Evolutionary conservation across 2,888 invertebrate genomes (phyloP).

Genomic region (Catocala nupta): DNA sequence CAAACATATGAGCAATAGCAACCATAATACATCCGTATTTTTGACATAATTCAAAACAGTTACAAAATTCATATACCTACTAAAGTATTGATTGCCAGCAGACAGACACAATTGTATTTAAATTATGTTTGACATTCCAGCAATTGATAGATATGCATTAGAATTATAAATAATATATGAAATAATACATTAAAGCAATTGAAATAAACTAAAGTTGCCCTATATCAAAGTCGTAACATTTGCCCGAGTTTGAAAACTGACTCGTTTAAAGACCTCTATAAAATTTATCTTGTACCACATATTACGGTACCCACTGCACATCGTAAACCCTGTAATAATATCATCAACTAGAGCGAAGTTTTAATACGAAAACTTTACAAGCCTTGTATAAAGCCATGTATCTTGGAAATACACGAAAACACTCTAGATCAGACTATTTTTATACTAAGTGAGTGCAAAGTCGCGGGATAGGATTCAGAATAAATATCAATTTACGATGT

Average conservation of each 20-base stretch:
- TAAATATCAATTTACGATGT: slow-evolving; percentile 75
- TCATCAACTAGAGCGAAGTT: slow-evolving; percentile 41
- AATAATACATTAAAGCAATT: background rate
- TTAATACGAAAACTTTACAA: slow-evolving; percentile 48
- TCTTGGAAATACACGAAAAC: slow-evolving; percentile 23
- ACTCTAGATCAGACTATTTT: slow-evolving; percentile 28
- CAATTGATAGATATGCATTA: no score
- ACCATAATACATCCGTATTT: no score
- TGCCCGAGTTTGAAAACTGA: slow-evolving; percentile 18
- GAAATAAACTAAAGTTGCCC: background rate
- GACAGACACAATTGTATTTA: no score
- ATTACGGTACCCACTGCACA: slow-evolving; percentile 23
- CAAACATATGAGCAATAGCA: background rate
- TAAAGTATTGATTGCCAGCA: no score
- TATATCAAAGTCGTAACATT: slow-evolving; percentile 14
- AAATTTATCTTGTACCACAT: slow-evolving; percentile 32
- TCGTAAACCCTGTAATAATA: slow-evolving; percentile 34
- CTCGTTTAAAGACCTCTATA: slow-evolving; percentile 25
- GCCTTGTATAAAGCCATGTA: slow-evolving; percentile 27
- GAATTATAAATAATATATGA: background rate
- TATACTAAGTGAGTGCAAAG: slow-evolving; percentile 40
- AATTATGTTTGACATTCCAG: no score
- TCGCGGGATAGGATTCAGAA: slow-evolving; percentile 53
- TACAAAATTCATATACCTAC: no score
- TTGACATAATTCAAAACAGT: no score